These are phyloP conservation scores for Corythaixoides concolor DNA, from an alignment of 2,113 vertebrate species.

Conservation along the genomic window DNA sequence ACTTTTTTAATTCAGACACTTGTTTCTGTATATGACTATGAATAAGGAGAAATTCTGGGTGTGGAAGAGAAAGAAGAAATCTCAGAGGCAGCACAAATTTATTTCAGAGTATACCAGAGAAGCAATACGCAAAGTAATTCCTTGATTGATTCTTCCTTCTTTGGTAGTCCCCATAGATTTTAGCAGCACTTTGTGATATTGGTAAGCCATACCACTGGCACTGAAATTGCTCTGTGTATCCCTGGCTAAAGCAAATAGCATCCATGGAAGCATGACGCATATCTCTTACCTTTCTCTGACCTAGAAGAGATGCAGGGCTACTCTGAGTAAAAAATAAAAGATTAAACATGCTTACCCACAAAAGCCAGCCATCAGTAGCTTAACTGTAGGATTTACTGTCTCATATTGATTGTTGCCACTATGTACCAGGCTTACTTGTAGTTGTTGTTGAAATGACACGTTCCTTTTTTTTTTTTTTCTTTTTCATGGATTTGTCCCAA, in stretches of 20 bases:
- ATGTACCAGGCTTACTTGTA: background rate
- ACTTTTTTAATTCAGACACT: background rate
- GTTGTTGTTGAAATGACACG: background rate
- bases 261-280: no score
- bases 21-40: background rate
- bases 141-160: background rate
- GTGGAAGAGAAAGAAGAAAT: background rate
- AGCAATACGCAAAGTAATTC: background rate
- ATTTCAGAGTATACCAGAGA: background rate
- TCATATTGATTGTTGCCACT: background rate
- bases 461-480: background rate
- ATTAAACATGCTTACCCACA: background rate
- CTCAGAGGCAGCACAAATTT: background rate
- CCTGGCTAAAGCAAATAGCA: background rate
- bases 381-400: background rate
- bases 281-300: background rate
- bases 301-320: background rate
- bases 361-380: background rate
- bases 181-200: background rate
- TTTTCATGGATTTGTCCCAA: background rate
- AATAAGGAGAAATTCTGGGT: background rate
- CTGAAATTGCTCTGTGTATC: background rate
- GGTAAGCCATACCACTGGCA: background rate
- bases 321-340: background rate
- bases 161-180: background rate